A percentile compares a stretch with the other conserved stretches of the same genome.
Evolutionary conservation across 2,888 invertebrate species (phyloP).

Genomic region (Phalera bucephala): DNA sequence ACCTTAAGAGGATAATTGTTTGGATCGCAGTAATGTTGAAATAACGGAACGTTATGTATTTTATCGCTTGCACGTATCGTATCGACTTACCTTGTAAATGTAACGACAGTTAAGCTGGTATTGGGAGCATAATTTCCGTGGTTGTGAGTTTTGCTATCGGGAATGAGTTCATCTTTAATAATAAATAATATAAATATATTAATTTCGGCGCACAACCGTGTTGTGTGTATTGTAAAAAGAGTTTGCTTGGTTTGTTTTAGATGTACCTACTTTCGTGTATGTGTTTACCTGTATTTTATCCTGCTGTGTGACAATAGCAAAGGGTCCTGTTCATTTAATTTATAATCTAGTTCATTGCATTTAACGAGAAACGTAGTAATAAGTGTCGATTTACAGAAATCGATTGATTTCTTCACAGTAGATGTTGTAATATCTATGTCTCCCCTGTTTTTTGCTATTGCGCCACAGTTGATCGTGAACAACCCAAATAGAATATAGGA

Average conservation of each 20-base stretch:
- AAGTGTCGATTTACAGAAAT: constrained; percentile 54
- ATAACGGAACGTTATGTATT: constrained; percentile 28
- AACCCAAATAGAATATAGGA: constrained; percentile 72
- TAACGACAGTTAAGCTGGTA: constrained; percentile 76
- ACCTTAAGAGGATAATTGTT: too few species aligned
- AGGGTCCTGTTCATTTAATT: constrained; percentile 49
- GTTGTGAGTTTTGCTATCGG: constrained; percentile 80
- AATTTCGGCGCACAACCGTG: constrained; percentile 74
- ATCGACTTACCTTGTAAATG: constrained; percentile 53
- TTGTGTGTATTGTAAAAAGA: constrained; percentile 73
- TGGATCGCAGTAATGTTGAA: constrained; percentile 25
- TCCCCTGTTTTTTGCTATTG: constrained; percentile 66
- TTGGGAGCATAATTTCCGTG: constrained; percentile 83
- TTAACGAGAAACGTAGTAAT: constrained; percentile 70
- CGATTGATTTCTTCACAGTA: constrained; percentile 55
- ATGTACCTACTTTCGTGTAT: constrained; percentile 64
- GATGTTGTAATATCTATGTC: constrained; percentile 41
- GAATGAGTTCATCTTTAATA: constrained; percentile 74
- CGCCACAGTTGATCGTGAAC: constrained; percentile 60
- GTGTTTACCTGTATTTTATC: constrained; percentile 66
- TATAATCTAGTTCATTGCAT: constrained; percentile 70
- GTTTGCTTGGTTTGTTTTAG: constrained; percentile 77
- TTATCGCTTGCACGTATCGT: constrained; percentile 54
- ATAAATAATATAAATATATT: constrained; percentile 48
- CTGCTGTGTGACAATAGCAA: constrained; percentile 76